Base-by-base conservation (phyloP, 2,113 vertebrate species). In the Zosterops borbonicus region DNA sequence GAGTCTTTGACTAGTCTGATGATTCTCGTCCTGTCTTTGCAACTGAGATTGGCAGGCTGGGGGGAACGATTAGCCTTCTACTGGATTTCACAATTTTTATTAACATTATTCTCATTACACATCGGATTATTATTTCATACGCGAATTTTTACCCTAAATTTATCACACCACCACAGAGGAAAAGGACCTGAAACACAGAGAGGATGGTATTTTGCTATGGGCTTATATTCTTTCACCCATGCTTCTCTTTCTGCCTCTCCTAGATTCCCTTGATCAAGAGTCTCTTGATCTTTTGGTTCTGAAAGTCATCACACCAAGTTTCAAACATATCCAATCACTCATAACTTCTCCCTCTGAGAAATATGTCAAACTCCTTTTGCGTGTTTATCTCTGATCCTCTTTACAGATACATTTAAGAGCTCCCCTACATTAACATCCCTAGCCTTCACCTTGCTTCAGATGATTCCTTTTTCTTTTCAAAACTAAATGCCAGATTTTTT, bases 231-330 rank as follows among this genome's bases (percentile, higher is more conserved):
- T 42, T 89, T 95, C 69, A 89, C 83, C 29, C 76, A 44, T 88
- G 56, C 41, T 86, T 79, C 60, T 86, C 58, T 87, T 89, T 88
- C 60, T 86, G 33, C 28, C 29, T 83, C 63, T 88, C 33, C 29
- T 55, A 59, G 35, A 81, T 67, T 86, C 50, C 29, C 89, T 95
- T 90, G 92, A 97, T 90, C 94, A 95, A 81, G 46, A 76, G 16
- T n/a, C 58, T 85, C 91, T 95, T 96, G 87, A 96, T 96, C 90
- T 90, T 90, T 80, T 4, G 1, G 39, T 88, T 92, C 68, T 80
- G 59, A 52, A 94, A 90, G 64, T 77, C 78, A 52, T 93, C 60
- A 70, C 31, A 78, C 6, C 39, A 78, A 63, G 44, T 86, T 95
- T 93, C 85, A 93, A 92, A 77, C 29, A 25, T 68, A 91, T 35